Percentiles rank a stretch among this genome's conserved stretches.
Conservation (phyloP, 2,888 invertebrate species). For the Xanthorhoe designata region DNA sequence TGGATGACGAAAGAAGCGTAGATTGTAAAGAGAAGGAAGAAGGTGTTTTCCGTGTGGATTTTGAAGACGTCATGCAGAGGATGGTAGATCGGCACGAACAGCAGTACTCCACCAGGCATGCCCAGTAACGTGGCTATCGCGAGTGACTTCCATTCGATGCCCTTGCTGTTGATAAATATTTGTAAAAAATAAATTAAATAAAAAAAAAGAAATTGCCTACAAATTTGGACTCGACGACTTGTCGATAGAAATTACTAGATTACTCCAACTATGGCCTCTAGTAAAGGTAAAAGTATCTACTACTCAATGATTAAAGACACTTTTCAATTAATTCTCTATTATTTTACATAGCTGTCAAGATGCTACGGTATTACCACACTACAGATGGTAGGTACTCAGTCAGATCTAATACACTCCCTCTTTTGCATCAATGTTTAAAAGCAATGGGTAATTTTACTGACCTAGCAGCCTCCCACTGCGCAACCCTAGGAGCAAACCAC, state of each 20-base stretch:
- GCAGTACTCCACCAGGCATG: conserved; percentile 89
- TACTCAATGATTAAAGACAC: no score
- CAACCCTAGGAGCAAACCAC: conserved; percentile 79
- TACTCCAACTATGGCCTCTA: no score
- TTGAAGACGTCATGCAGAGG: conserved; percentile 89
- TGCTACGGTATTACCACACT: not conserved
- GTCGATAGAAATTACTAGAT: no score
- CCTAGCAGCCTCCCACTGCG: conserved; percentile 86
- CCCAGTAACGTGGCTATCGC: conserved; percentile 87
- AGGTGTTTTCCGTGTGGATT: conserved; percentile 90
- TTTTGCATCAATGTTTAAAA: no score
- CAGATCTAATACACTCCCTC: no score
- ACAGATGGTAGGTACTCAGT: not conserved
- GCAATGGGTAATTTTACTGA: conserved; percentile 50
- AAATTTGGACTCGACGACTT: no score
- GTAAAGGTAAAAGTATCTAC: no score
- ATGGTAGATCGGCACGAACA: conserved; percentile 91
- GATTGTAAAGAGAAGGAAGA: conserved; percentile 87
- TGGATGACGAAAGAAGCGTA: conserved; percentile 86
- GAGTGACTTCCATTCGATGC: conserved; percentile 68
- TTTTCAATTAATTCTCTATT: no score
- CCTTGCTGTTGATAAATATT: conserved; percentile 47
- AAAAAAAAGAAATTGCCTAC: no score
- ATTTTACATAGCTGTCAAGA: no score
- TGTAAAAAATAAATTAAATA: not conserved